Conservation (phyloP, 2,888 invertebrate genomes). For the Rhabditoides inermis region DNA sequence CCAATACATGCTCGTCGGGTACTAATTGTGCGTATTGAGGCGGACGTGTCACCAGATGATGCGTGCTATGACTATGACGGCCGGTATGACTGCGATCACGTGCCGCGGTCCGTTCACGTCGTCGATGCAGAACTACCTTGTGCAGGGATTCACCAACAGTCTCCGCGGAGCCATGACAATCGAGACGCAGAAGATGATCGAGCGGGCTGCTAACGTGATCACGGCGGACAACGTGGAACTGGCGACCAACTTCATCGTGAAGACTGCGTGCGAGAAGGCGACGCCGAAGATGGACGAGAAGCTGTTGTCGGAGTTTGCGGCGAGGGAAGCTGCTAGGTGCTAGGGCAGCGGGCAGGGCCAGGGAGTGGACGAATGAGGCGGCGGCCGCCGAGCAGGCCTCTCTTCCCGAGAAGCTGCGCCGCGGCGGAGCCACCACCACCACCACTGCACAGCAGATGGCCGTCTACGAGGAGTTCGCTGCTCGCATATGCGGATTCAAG, state of each 20-base stretch:
- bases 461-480: conserved; percentile 84
- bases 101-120: conserved; percentile 84
- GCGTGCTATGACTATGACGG: conserved; percentile 81
- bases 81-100: conserved; percentile 97
- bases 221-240: conserved; percentile 92
- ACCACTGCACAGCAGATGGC: conserved; percentile 81
- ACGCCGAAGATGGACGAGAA: conserved; percentile 86
- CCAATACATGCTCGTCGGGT: too few relatives aligned
- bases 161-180: conserved; percentile 13
- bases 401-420: too few relatives aligned
- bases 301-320: conserved; percentile 56
- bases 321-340: too few relatives aligned
- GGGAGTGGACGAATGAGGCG: too few relatives aligned
- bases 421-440: too few relatives aligned
- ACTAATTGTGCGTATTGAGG: too few relatives aligned
- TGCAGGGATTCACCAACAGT: conserved; percentile 54
- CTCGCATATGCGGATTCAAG: conserved; percentile 48
- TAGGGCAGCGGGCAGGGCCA: too few relatives aligned
- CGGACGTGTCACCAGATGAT: too few relatives aligned
- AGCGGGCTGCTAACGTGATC: conserved; percentile 76
- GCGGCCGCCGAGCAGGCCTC: too few relatives aligned
- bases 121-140: conserved; percentile 78
- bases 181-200: conserved; percentile 68
- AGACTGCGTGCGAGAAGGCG: conserved; percentile 60
- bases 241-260: conserved; percentile 93